These are phyloP conservation scores for Octopus bimaculoides DNA, from an alignment of 1,140 invertebrate species.

Conservation along the genomic window DNA sequence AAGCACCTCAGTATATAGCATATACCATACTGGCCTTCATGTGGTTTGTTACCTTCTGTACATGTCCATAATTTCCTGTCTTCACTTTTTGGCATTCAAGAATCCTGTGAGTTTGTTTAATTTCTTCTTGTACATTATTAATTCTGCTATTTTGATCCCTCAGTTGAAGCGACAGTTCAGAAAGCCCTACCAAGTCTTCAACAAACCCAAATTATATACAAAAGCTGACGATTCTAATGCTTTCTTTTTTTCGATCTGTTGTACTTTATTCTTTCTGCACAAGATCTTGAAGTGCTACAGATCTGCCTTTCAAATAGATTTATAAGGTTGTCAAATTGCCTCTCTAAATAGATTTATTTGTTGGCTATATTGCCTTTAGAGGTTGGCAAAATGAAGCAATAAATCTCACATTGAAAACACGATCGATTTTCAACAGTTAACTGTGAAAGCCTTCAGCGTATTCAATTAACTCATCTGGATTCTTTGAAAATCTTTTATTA, in stretches of 20 bases:
- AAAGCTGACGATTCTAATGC: not conserved
- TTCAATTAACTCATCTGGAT: not conserved
- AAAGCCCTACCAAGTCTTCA: not conserved
- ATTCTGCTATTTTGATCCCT: not conserved
- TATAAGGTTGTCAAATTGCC: too few relatives aligned
- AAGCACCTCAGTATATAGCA: not conserved
- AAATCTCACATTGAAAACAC: slow-evolving; percentile 1
- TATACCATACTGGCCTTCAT: not conserved
- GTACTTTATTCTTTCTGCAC: not conserved
- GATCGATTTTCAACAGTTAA: slow-evolving; percentile 1
- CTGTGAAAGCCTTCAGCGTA: not conserved
- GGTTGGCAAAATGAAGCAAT: not conserved
- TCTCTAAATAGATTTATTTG: not conserved
- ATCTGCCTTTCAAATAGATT: not conserved
- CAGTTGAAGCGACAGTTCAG: not conserved
- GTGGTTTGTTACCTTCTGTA: not conserved
- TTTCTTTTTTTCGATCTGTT: not conserved
- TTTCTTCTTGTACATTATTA: slow-evolving; percentile 1
- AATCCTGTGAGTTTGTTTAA: not conserved
- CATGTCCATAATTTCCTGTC: not conserved
- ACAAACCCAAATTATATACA: not conserved
- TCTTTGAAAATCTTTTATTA: too few relatives aligned
- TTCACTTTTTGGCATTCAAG: not conserved
- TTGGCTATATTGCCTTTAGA: not conserved
- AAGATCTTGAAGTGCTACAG: not conserved